Base-by-base conservation (phyloP, 2,888 invertebrate species). In the Schizaphis graminum region DNA sequence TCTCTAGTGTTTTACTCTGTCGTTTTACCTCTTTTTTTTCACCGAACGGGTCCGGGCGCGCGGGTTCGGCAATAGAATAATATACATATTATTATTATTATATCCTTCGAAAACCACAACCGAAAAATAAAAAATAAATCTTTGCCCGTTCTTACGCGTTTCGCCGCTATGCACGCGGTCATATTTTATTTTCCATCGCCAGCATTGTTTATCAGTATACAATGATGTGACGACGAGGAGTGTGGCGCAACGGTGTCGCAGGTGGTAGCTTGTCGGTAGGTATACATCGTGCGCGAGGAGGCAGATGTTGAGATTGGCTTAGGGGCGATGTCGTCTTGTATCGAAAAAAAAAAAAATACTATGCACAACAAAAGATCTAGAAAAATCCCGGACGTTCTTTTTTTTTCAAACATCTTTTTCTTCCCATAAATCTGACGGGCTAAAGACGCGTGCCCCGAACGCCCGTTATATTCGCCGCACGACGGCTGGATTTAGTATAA, bases 261-360 rank as follows among this genome's bases (percentile, higher is more conserved):
- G 93, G 93, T 93, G 93, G 89, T 93, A 77, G 49, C 56, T 24
- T 10, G 91, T 57, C 28, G 87, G 91, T 35, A 35, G 35, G 77
- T 10, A 77, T 77, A 57, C 77, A 35, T 77, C 77, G 77, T 57
- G 91, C 86, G 91, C 86, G 91, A 56, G 84, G 47, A 56, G 84
- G 93, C 93, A 93, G 93, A 93, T 93, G 89, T 93, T 84, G 49
- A 93, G 93, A 93, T 93, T 89, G 93, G 93, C 93, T 93, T 89
- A 89, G 93, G 89, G 89, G 93, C 77, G 67, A 93, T 44, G 89
- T 89, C 93, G 93, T 93, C 89, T 93, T 89, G 93, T 93, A 84
- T 93, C 93, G 93, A 47, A 61, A n/a, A 88, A 88, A 92, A n/a
- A 67, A 49, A 61, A 92, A 86, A 91, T 28, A 28, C 28, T 86